phyloP scores from a whole-genome alignment of 2,888 invertebrate species.

The Trichogramma evanescens region DNA sequence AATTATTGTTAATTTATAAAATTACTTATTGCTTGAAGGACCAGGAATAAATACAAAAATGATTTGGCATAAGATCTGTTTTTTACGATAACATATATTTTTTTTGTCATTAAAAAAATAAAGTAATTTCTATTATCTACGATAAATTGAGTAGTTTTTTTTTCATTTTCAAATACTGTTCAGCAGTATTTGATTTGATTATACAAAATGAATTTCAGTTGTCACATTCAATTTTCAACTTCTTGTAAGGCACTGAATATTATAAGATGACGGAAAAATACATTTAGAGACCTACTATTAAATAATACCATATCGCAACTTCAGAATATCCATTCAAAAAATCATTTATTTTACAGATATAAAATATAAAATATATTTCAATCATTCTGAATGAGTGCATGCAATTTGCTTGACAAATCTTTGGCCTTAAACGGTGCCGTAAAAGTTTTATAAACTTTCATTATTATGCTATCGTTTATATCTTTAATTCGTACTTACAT shows the following conservation, averaged over 20 bases:
- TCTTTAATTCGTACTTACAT: slow-evolving; percentile 17
- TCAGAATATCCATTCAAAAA: slow-evolving; percentile 17
- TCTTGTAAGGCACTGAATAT: slow-evolving; percentile 19
- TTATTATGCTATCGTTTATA: slow-evolving; percentile 7
- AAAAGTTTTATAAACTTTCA: slow-evolving; percentile 19
- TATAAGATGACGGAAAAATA: slow-evolving; percentile 15
- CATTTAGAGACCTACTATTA: slow-evolving; percentile 16
- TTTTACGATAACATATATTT: slow-evolving; percentile 35
- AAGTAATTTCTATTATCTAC: slow-evolving; percentile 24
- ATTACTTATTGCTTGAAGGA: slow-evolving; percentile 19
- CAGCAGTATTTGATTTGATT: slow-evolving; percentile 7
- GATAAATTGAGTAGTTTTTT: slow-evolving; percentile 17
- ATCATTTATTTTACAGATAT: slow-evolving; percentile 20
- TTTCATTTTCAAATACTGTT: slow-evolving; percentile 17
- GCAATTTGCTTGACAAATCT: slow-evolving; percentile 22
- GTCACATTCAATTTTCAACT: slow-evolving; percentile 12
- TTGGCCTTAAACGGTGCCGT: slow-evolving; percentile 22
- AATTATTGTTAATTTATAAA: slow-evolving; percentile 22
- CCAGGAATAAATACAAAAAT: slow-evolving; percentile 23
- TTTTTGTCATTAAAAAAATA: slow-evolving; percentile 40
- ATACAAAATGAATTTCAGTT: neutral
- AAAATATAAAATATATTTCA: slow-evolving; percentile 22
- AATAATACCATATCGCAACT: slow-evolving; percentile 17
- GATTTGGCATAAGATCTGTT: slow-evolving; percentile 34
- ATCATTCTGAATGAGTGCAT: slow-evolving; percentile 17